Base-by-base conservation (phyloP, 2,888 invertebrate genomes). In the Drosophila fungiperda region DNA sequence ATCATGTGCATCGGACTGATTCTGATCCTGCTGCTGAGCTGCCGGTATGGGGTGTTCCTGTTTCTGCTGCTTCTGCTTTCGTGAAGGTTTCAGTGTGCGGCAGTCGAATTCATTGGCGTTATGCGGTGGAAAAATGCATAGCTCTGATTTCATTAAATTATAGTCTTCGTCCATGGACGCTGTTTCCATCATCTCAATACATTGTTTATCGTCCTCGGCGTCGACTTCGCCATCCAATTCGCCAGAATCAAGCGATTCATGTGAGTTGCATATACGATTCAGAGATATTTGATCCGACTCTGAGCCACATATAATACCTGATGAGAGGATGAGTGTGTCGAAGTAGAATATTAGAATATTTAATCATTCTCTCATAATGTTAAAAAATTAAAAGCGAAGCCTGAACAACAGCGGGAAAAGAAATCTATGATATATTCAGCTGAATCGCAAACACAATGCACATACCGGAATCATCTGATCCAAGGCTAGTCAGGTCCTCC, bases 171-270 rank as follows among this genome's bases (percentile, higher is more conserved):
- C 93, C 91, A 93, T 93, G 7, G 93, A 93, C 12, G 91, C 92
- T 3, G 93, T 93, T 42, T 93, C 93, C 54, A 93, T 83, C 62
- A 93, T 92, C 73, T 93, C 93, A 53, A 93, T 92, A 67, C 95
- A 95, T 82, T 94, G 94, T 89, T 95, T 95, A 84, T 95, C 95
- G 68, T 94, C 94, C 90, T 86, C 83, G 1, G 71, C 79, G 45
- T 94, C 94, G 85, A 95, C 95, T 89, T 95, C 95, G 72, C 95
- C 94, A 91, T 96, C 94, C 87, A 93, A 93, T 90, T 94, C 92
- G 36, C 96, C 95, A 11, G 96, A 96, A 91, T 96, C 96, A 60
- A 96, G 94, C 82, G 96, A 96, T 92, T 97, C 96, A 83, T 96
- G 94, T 76, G 96, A 96, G 87, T 96, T 95, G 20, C 93, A 91